Conservation (phyloP, 2,888 invertebrate species). For the Danaus chrysippus region DNA sequence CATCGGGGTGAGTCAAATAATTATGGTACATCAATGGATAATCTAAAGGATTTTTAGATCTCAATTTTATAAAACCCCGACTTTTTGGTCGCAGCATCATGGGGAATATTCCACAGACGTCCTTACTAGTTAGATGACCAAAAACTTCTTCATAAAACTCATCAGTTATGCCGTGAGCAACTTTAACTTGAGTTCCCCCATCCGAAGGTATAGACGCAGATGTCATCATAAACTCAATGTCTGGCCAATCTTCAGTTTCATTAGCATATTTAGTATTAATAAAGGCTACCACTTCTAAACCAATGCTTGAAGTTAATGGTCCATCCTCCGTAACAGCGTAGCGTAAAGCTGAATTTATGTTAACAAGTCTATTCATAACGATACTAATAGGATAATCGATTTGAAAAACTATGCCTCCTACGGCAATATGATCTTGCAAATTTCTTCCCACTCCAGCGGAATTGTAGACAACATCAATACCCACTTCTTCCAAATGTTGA, state of each 20-base stretch:
- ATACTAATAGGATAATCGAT: conserved; percentile 90
- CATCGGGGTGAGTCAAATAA: conserved; percentile 92
- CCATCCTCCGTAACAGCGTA: conserved; percentile 93
- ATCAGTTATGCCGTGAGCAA: conserved; percentile 89
- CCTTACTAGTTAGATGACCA: conserved; percentile 83
- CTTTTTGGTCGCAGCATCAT: conserved; percentile 95
- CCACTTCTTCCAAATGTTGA: conserved; percentile 84
- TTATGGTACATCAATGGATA: conserved; percentile 95
- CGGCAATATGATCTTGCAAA: conserved; percentile 93
- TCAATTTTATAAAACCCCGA: conserved; percentile 87
- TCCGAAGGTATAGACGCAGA: conserved; percentile 90
- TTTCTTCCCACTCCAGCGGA: conserved; percentile 92
- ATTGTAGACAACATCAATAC: conserved; percentile 85
- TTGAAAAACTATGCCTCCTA: conserved; percentile 89
- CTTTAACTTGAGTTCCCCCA: conserved; percentile 89
- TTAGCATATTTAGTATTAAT: conserved; percentile 94
- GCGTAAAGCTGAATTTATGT: conserved; percentile 88
- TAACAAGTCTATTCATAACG: conserved; percentile 89
- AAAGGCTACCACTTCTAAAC: conserved; percentile 92
- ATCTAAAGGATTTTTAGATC: conserved; percentile 83
- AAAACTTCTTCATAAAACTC: conserved; percentile 89
- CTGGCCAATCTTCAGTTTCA: conserved; percentile 92
- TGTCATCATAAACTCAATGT: conserved; percentile 94
- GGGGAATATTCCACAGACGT: conserved; percentile 90
- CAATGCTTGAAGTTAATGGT: conserved; percentile 91